Percentiles rank a stretch among this genome's conserved stretches.
These are phyloP conservation scores for Pterocles gutturalis DNA, from an alignment of 2,113 vertebrate species.

Conservation along the genomic window DNA sequence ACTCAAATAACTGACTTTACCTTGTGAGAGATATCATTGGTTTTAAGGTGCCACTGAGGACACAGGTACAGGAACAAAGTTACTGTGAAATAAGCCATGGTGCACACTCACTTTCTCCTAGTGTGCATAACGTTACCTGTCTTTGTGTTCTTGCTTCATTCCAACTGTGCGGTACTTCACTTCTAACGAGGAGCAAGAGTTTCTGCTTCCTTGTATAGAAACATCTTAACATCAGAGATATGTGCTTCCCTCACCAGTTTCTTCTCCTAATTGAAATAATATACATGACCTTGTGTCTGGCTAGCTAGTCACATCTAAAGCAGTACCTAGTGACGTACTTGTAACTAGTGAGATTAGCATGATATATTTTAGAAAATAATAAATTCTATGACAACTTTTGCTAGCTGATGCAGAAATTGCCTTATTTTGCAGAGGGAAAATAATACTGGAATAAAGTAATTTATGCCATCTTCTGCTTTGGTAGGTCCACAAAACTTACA, in stretches of 20 bases:
- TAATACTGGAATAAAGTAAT: not conserved
- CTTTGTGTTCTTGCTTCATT: not conserved
- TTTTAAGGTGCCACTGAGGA: not conserved
- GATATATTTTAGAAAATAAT: not conserved
- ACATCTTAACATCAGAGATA: not conserved
- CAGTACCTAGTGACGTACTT: not conserved
- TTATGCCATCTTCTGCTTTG: not conserved
- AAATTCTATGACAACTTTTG: not conserved
- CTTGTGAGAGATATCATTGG: not conserved
- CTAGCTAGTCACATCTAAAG: not conserved
- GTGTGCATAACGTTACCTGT: not conserved
- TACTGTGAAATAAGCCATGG: not conserved
- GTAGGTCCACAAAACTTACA: not conserved
- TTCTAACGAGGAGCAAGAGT: not conserved
- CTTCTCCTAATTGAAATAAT: conserved; percentile 37
- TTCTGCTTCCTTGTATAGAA: conserved; percentile 9
- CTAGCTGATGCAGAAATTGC: not conserved
- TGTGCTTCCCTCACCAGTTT: not conserved
- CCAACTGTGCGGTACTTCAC: not conserved
- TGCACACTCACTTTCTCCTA: not conserved
- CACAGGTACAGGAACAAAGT: not conserved
- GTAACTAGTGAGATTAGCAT: conserved; percentile 4
- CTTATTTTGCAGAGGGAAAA: not conserved
- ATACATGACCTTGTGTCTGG: conserved; percentile 3
- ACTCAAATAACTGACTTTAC: not conserved